Evolutionary conservation across 1,140 invertebrate species (phyloP).

Genomic region (Drosophila bocki): DNA sequence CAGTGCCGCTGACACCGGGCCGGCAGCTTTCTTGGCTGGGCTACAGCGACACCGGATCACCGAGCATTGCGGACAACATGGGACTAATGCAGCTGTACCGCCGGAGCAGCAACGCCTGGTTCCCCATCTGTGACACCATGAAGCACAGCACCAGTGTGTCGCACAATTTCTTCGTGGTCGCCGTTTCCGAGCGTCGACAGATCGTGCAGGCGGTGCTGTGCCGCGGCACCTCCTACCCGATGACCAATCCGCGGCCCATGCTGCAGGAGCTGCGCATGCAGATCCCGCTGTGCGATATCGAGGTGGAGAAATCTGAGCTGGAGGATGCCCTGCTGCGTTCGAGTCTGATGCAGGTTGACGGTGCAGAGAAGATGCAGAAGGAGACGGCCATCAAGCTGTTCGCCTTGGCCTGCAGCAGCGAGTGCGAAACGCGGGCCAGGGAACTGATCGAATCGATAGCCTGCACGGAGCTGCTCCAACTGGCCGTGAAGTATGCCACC

Average conservation of each 20-base stretch:
- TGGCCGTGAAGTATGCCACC: conserved; percentile 95
- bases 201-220: conserved; percentile 93
- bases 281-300: conserved; percentile 93
- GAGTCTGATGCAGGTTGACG: conserved; percentile 87
- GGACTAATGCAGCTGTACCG: conserved; percentile 89
- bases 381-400: conserved; percentile 95
- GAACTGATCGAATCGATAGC: conserved; percentile 94
- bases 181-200: conserved; percentile 91
- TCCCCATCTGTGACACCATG: conserved; percentile 91
- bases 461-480: conserved; percentile 90
- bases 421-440: conserved; percentile 93
- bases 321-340: conserved; percentile 87
- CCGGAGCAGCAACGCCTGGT: conserved; percentile 89
- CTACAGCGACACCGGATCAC: conserved; percentile 92
- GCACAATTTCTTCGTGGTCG: conserved; percentile 93
- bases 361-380: conserved; percentile 86
- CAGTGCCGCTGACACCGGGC: conserved; percentile 89
- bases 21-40: conserved; percentile 93
- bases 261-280: conserved; percentile 90
- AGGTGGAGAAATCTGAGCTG: conserved; percentile 89
- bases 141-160: conserved; percentile 88
- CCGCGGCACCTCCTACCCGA: conserved; percentile 94
- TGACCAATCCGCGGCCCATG: conserved; percentile 93
- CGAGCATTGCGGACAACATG: conserved; percentile 88
- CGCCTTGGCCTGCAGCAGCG: conserved; percentile 91